Evolutionary conservation across 2,113 vertebrate genomes (phyloP), one percentile per base, ranked within the genome.

Genomic region (Nibea albiflora): DNA sequence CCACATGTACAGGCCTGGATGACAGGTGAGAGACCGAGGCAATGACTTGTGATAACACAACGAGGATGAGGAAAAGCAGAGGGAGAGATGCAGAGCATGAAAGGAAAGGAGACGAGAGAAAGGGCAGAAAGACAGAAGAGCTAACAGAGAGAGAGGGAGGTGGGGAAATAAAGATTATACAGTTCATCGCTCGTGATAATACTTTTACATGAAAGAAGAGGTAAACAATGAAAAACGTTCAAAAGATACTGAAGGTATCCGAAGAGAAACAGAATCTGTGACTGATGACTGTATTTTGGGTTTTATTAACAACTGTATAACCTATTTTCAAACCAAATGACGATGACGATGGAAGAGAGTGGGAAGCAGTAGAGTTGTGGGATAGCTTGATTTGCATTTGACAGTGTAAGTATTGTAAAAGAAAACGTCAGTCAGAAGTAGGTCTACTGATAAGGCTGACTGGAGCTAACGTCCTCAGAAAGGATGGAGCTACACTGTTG

Each of bases 11-110:
- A 75, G 61, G 58, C 77, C 66, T 50, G 61, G 76, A 74, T 81
- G 88, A 86, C 76, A 84, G 84, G 86, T 80, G 80, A 85, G 77
- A 85, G 70, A 70, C 78, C 50, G 75, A 77, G 80, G 80, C 83
- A 73, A 76, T 72, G 52, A 82, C n/a, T 72, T 80, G 66, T 4
- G 80, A 77, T 80, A 64, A 85, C 64, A 80, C 5, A 53, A 52
- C 17, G 17, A 73, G 66, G 61, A 78, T 28, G 58, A 88, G 61
- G 68, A 52, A n/a, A 76, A 86, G 71, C 72, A 83, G 67, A 79
- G 46, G 0, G 61, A 78, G 76, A 58, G 26, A 81, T 19, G 58
- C 63, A 28, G 7, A 60, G 28, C 19, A 14, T 66, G 11, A 73
- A 74, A 62, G 49, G 61, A 24, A 62, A 42, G 17, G 22, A 53